Evolutionary conservation across 2,888 invertebrate species (phyloP).

Genomic region (Synanthedon formicaeformis): DNA sequence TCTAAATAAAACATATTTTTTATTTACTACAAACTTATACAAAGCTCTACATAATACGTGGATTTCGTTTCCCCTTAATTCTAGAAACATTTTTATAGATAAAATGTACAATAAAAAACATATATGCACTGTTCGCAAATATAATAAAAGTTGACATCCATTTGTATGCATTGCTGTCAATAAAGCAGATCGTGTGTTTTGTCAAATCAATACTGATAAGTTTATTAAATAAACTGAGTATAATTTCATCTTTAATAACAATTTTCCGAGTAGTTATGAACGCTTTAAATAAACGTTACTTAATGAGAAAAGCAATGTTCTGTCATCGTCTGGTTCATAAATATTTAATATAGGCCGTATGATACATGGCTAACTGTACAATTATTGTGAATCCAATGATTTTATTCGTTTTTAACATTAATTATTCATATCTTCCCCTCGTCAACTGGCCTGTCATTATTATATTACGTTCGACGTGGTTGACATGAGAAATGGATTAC

Average conservation of each 20-base stretch:
- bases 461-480: conserved; percentile 1
- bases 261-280: neutral
- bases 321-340: conserved; percentile 3
- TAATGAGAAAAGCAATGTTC: conserved; percentile 4
- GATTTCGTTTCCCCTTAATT: too few species aligned
- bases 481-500: conserved; percentile 10
- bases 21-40: too few species aligned
- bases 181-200: neutral
- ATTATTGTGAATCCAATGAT: conserved; percentile 1
- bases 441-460: neutral
- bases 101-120: too few species aligned
- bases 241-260: neutral
- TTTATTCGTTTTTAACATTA: neutral
- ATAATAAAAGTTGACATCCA: too few species aligned
- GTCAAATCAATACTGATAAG: neutral
- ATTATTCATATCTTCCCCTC: neutral
- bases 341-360: neutral
- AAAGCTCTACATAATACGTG: too few species aligned
- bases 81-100: too few species aligned
- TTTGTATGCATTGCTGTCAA: neutral
- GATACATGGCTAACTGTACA: neutral
- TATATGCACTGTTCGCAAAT: too few species aligned
- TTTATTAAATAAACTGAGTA: neutral
- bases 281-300: conserved; percentile 2
- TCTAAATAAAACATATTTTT: too few species aligned